Conservation (phyloP, 2,888 invertebrate species). For the Leistus spinibarbis region DNA sequence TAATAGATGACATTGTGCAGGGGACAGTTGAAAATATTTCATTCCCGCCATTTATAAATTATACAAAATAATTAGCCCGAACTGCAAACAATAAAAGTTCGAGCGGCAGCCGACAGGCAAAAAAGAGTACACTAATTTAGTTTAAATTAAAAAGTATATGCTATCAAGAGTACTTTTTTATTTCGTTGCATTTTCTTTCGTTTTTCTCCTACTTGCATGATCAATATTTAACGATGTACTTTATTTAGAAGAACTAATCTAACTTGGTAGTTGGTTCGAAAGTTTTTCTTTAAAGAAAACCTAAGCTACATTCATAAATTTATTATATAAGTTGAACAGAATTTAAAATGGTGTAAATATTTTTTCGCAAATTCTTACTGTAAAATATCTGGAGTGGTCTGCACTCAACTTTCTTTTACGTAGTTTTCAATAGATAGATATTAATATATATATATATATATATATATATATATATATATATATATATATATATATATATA, state of each 20-base stretch:
- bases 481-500: too few relatives aligned
- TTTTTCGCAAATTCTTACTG: neutral
- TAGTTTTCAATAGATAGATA: too few relatives aligned
- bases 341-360: neutral
- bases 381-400: too few relatives aligned
- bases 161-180: neutral
- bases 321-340: neutral
- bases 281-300: slow-evolving; percentile 7
- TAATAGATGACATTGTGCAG: slow-evolving; percentile 13
- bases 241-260: neutral
- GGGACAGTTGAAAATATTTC: slow-evolving; percentile 32
- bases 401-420: too few relatives aligned
- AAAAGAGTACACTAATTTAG: slow-evolving; percentile 9
- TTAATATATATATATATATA: too few relatives aligned
- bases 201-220: slow-evolving; percentile 23
- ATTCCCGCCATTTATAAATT: slow-evolving; percentile 35
- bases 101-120: neutral
- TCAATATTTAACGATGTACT: slow-evolving; percentile 16
- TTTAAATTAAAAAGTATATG: slow-evolving; percentile 35
- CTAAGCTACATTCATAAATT: slow-evolving; percentile 17
- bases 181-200: neutral
- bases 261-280: neutral
- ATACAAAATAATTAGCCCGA: slow-evolving; percentile 37
- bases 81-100: slow-evolving; percentile 35
- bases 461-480: too few relatives aligned